A percentile compares a stretch with the other conserved stretches of the same genome.
phyloP scores from a whole-genome alignment of 2,113 vertebrate species.

The Proteles cristata region DNA sequence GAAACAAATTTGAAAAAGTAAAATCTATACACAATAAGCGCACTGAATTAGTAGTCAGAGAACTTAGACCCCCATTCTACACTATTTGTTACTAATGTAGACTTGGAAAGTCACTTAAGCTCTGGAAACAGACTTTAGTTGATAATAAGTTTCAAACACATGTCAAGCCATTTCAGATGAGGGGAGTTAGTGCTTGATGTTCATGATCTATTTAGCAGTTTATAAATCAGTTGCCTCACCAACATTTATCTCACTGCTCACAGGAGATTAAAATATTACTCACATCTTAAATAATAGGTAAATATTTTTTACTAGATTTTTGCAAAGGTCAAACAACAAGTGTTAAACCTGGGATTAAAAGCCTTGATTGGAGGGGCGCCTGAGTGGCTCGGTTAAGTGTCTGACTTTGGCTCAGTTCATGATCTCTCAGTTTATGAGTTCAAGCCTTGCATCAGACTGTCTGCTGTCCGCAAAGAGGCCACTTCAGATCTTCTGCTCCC shows the following conservation, averaged over 20 bases:
- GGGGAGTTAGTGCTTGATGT: background rate
- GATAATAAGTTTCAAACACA: background rate
- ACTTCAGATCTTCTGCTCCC: too few relatives aligned
- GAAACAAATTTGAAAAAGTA: background rate
- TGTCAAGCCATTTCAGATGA: constrained; percentile 6
- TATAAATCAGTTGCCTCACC: constrained; percentile 66
- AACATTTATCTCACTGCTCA: constrained; percentile 57
- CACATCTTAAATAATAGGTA: constrained; percentile 48
- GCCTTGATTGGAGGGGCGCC: background rate
- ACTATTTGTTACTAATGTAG: background rate
- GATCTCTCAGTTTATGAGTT: too few relatives aligned
- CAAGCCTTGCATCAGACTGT: too few relatives aligned
- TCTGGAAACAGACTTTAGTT: background rate
- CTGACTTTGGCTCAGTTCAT: too few relatives aligned
- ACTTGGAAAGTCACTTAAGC: background rate
- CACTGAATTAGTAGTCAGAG: background rate
- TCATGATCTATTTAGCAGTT: constrained; percentile 24
- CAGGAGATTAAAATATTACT: constrained; percentile 64
- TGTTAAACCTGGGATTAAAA: constrained; percentile 47
- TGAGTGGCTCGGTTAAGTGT: too few relatives aligned
- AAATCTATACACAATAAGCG: background rate
- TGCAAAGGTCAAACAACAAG: constrained; percentile 61
- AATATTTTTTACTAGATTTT: constrained; percentile 73
- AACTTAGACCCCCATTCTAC: background rate
- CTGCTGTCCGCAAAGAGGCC: too few relatives aligned